Conservation (phyloP, 1,140 invertebrate species). For the Drosophila sp. region DNA sequence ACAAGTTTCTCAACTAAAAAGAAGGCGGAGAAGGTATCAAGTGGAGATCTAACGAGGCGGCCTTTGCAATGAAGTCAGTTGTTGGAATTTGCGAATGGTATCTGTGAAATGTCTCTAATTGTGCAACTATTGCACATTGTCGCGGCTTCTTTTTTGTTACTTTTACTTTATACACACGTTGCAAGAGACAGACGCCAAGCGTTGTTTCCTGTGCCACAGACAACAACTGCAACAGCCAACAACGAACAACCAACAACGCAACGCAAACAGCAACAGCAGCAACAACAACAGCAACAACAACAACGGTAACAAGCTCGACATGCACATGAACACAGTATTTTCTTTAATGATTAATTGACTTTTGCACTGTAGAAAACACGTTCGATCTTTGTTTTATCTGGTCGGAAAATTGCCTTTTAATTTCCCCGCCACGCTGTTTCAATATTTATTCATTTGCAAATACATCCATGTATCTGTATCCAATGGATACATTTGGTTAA, state of each 20-base stretch:
- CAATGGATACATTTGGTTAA: not conserved
- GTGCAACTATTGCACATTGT: slow-evolving; percentile 59
- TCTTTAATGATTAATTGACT: slow-evolving; percentile 80
- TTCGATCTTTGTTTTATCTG: slow-evolving; percentile 70
- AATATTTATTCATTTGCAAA: slow-evolving; percentile 55
- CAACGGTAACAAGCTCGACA: slow-evolving; percentile 42
- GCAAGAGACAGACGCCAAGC: slow-evolving; percentile 28
- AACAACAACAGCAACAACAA: slow-evolving; percentile 32
- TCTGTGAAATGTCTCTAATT: slow-evolving; percentile 70
- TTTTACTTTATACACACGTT: slow-evolving; percentile 40
- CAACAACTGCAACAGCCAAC: slow-evolving; percentile 40
- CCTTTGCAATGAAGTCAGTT: slow-evolving; percentile 50
- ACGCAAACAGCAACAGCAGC: slow-evolving; percentile 18
- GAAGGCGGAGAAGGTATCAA: not conserved
- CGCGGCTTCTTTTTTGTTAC: slow-evolving; percentile 60
- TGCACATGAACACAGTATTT: slow-evolving; percentile 56
- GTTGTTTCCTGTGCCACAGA: slow-evolving; percentile 51
- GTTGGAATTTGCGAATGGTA: slow-evolving; percentile 64
- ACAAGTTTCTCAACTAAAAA: slow-evolving; percentile 44
- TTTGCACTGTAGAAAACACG: slow-evolving; percentile 74
- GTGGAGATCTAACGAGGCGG: slow-evolving; percentile 4
- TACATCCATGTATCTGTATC: slow-evolving; percentile 22
- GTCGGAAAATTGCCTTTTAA: slow-evolving; percentile 52
- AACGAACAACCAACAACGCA: slow-evolving; percentile 20
- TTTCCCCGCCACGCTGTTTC: slow-evolving; percentile 51